Conservation (phyloP, 2,113 vertebrate genomes). For the Callithrix jacchus region DNA sequence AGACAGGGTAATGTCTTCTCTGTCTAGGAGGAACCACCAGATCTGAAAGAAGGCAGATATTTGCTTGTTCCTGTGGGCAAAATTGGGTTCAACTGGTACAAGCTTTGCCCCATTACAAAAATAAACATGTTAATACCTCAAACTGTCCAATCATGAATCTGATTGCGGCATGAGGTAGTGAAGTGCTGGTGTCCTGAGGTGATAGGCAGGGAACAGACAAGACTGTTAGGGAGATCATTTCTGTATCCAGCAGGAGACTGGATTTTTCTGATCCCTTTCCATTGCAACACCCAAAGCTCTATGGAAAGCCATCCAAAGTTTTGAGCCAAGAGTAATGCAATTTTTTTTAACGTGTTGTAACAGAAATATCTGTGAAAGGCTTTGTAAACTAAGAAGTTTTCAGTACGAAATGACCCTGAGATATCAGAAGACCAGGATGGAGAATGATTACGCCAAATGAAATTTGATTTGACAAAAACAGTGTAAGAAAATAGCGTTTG, state of each 20-base stretch:
- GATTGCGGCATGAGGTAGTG: not conserved
- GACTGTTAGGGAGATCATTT: not conserved
- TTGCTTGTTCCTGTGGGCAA: not conserved
- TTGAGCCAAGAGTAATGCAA: not conserved
- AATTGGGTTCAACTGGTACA: not conserved
- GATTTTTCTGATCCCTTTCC: not conserved
- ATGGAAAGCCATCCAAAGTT: not conserved
- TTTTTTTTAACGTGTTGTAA: not conserved
- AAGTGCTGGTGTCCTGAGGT: not conserved
- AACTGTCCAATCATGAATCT: not conserved
- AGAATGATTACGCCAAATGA: conserved; percentile 1
- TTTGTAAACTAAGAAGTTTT: conserved; percentile 32
- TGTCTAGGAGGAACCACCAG: not conserved
- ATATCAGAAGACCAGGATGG: not conserved
- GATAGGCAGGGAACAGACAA: not conserved
- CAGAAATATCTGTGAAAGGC: not conserved
- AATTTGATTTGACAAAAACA: conserved; percentile 47
- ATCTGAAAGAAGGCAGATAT: not conserved
- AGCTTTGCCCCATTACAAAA: not conserved
- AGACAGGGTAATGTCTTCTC: not conserved
- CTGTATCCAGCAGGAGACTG: not conserved
- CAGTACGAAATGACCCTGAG: not conserved
- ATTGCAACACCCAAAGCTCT: not conserved
- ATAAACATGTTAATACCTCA: not conserved
- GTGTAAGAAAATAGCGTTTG: not conserved